Percentiles rank a stretch among this genome's conserved stretches.
Evolutionary conservation across 2,888 invertebrate genomes (phyloP).

Genomic region (Oligia latruncula): DNA sequence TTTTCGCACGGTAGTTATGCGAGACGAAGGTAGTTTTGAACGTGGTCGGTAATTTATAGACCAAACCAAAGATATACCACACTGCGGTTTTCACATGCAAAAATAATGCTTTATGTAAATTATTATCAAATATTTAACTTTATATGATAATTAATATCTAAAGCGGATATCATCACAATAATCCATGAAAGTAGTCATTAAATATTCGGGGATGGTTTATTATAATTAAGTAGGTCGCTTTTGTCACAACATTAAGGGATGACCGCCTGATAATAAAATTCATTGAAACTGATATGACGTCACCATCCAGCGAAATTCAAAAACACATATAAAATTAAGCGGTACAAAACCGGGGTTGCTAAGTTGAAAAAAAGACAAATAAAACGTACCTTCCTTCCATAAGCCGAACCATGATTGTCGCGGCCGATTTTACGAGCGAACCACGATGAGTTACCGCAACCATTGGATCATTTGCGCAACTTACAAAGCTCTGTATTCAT

Average conservation of each 20-base stretch:
- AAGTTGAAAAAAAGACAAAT: conserved; percentile 58
- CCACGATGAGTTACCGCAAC: conserved; percentile 74
- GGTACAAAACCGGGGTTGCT: conserved; percentile 42
- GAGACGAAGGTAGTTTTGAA: not conserved
- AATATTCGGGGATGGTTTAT: conserved; percentile 11
- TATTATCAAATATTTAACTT: conserved; percentile 16
- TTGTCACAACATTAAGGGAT: conserved; percentile 2
- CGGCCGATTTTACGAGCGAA: conserved; percentile 73
- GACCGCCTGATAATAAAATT: conserved; percentile 24
- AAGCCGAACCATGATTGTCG: conserved; percentile 64
- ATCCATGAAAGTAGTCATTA: conserved; percentile 20
- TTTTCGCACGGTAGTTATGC: not conserved
- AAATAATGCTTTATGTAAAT: conserved; percentile 3
- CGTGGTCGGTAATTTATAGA: not conserved
- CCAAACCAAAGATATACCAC: not conserved
- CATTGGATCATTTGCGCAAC: conserved; percentile 73
- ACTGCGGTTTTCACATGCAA: conserved; percentile 4
- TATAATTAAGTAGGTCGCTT: conserved; percentile 7
- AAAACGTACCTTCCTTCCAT: conserved; percentile 36
- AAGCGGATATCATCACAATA: conserved; percentile 6
- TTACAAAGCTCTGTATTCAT: conserved; percentile 79
- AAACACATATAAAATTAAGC: conserved; percentile 52
- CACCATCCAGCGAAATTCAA: conserved; percentile 29
- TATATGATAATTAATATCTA: conserved; percentile 22
- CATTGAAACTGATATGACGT: conserved; percentile 37